Percentiles rank a stretch among this genome's conserved stretches.
Conservation (phyloP, 1,140 invertebrate species). For the Drosophila lacteicornis region DNA sequence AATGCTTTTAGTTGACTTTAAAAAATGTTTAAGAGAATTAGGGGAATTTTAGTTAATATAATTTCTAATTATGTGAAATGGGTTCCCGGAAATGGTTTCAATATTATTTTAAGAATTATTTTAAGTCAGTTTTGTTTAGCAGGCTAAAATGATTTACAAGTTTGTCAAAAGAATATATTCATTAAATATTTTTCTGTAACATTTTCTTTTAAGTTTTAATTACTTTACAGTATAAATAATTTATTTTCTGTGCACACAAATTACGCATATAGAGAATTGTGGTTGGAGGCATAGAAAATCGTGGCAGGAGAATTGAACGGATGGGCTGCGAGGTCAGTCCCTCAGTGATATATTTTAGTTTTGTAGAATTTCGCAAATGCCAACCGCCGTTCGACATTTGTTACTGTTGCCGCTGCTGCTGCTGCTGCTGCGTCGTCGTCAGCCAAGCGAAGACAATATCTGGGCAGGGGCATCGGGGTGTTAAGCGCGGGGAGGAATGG, state of each 20-base stretch:
- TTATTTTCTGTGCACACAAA: conserved; percentile 18
- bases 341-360: conserved; percentile 71
- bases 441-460: conserved; percentile 73
- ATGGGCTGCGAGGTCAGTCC: conserved; percentile 3
- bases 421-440: conserved; percentile 36
- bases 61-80: background rate
- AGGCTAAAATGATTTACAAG: background rate
- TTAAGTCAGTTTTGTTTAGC: background rate
- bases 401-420: conserved; percentile 33
- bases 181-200: too few relatives aligned
- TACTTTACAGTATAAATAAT: background rate
- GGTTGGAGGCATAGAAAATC: conserved; percentile 7
- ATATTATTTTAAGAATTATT: background rate
- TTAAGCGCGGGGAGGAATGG: background rate
- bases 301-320: background rate
- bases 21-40: background rate
- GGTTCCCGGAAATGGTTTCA: background rate
- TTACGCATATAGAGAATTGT: conserved; percentile 48
- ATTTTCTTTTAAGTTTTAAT: background rate
- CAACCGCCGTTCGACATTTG: conserved; percentile 34
- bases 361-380: conserved; percentile 69
- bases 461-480: conserved; percentile 18
- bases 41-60: background rate
- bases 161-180: background rate
- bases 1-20: background rate